Percentiles rank a stretch among this genome's conserved stretches.
Evolutionary conservation across 2,888 invertebrate species (phyloP).

Genomic region (Hemithea aestivaria): DNA sequence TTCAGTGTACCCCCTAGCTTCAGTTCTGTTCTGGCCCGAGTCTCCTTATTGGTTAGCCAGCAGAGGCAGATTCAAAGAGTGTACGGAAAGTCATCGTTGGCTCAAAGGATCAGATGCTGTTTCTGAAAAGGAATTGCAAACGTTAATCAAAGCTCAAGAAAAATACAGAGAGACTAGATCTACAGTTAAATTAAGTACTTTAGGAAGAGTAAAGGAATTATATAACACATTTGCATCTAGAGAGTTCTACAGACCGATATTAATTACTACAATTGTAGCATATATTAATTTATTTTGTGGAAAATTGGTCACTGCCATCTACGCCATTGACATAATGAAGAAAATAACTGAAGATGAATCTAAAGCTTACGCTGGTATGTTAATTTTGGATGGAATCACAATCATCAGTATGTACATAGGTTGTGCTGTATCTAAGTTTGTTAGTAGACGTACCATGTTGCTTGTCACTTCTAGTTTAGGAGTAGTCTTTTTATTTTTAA

Average conservation of each 20-base stretch:
- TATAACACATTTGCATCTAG: constrained; percentile 9
- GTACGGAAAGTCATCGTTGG: constrained; percentile 29
- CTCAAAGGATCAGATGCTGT: constrained; percentile 28
- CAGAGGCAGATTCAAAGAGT: constrained; percentile 27
- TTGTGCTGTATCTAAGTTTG: not conserved
- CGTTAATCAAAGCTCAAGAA: constrained; percentile 28
- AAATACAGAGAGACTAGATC: constrained; percentile 8
- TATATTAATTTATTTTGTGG: too few species aligned
- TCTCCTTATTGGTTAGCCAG: constrained; percentile 28
- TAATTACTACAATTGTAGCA: too few species aligned
- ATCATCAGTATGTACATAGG: constrained; percentile 31
- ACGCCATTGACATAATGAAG: constrained; percentile 30
- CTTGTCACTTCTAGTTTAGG: too few species aligned
- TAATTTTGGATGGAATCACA: constrained; percentile 23
- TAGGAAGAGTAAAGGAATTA: not conserved
- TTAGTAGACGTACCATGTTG: not conserved
- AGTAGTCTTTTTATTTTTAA: too few species aligned
- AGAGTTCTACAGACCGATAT: constrained; percentile 25
- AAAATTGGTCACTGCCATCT: constrained; percentile 29
- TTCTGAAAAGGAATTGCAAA: constrained; percentile 25
- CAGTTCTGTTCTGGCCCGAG: constrained; percentile 23
- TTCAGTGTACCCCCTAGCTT: constrained; percentile 20
- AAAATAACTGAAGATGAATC: constrained; percentile 27
- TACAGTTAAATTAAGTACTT: not conserved
- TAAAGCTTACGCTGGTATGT: constrained; percentile 22